phyloP scores from a whole-genome alignment of 2,888 invertebrate genomes.

The Pyrgus malvae region DNA sequence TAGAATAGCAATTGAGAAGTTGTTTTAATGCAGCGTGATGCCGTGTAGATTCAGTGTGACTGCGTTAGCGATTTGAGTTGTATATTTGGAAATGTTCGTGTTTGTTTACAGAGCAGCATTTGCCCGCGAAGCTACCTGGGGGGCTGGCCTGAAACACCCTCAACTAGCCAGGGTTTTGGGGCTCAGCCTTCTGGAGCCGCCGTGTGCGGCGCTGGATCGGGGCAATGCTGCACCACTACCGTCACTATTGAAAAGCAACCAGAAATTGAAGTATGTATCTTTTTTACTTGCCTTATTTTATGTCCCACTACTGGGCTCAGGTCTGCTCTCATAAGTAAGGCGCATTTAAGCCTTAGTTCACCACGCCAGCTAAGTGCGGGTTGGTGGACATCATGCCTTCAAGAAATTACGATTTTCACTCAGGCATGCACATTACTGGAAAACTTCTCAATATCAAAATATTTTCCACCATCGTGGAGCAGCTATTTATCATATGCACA shows the following conservation, averaged over 20 bases:
- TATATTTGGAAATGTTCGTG: not conserved
- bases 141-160: conserved; percentile 91
- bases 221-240: conserved; percentile 93
- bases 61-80: not conserved
- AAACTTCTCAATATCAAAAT: too few species aligned
- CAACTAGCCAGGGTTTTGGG: conserved; percentile 92
- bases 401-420: too few species aligned
- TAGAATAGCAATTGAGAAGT: too few species aligned
- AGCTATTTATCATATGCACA: too few species aligned
- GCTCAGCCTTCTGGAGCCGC: conserved; percentile 91
- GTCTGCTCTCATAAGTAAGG: not conserved
- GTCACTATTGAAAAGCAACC: conserved; percentile 80
- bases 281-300: not conserved
- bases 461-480: too few species aligned
- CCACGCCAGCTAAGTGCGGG: too few species aligned
- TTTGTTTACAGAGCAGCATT: conserved; percentile 87
- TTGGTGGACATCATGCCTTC: too few species aligned
- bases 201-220: conserved; percentile 94
- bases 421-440: too few species aligned
- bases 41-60: too few species aligned
- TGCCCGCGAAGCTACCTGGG: conserved; percentile 92
- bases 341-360: too few species aligned
- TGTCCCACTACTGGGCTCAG: too few species aligned
- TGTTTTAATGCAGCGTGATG: too few species aligned
- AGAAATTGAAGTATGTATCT: conserved; percentile 70